These are phyloP conservation scores for Agrochola lychnidis DNA, from an alignment of 2,888 invertebrate species.

Conservation along the genomic window DNA sequence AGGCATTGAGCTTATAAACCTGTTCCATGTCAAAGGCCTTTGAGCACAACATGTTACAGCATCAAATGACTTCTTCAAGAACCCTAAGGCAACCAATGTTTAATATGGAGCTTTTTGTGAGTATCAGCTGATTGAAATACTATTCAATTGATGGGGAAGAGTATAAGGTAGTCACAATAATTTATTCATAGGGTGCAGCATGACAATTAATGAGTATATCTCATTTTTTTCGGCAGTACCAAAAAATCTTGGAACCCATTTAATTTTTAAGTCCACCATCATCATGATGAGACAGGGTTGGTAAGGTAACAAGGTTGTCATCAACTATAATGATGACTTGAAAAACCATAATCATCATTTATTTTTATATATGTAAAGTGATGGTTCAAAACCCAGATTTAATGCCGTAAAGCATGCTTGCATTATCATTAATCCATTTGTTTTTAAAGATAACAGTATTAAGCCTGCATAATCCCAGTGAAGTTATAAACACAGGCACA, in stretches of 20 bases:
- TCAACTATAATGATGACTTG: not conserved
- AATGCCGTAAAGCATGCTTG: not conserved
- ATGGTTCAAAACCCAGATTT: slow-evolving; percentile 3
- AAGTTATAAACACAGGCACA: slow-evolving; percentile 41
- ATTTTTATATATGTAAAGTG: slow-evolving; percentile 13
- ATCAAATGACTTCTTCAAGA: slow-evolving; percentile 29
- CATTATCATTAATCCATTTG: slow-evolving; percentile 34
- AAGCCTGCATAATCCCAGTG: slow-evolving; percentile 40
- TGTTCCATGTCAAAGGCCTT: slow-evolving; percentile 51
- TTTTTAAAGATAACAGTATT: slow-evolving; percentile 24
- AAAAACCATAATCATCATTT: not conserved
- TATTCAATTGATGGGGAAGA: not conserved
- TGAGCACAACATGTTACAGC: slow-evolving; percentile 46
- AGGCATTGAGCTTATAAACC: slow-evolving; percentile 51
- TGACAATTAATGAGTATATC: not conserved
- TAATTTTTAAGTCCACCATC: not conserved
- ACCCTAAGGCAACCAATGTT: slow-evolving; percentile 19
- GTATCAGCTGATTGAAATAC: slow-evolving; percentile 16
- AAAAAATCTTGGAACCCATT: not conserved
- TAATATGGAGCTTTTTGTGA: not conserved
- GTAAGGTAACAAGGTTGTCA: not conserved
- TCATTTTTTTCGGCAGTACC: not conserved
- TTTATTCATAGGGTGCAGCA: not conserved
- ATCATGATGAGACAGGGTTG: not conserved
- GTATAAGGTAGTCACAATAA: not conserved